Evolutionary conservation across 2,113 vertebrate species (phyloP).

Genomic region (Excalfactoria chinensis): DNA sequence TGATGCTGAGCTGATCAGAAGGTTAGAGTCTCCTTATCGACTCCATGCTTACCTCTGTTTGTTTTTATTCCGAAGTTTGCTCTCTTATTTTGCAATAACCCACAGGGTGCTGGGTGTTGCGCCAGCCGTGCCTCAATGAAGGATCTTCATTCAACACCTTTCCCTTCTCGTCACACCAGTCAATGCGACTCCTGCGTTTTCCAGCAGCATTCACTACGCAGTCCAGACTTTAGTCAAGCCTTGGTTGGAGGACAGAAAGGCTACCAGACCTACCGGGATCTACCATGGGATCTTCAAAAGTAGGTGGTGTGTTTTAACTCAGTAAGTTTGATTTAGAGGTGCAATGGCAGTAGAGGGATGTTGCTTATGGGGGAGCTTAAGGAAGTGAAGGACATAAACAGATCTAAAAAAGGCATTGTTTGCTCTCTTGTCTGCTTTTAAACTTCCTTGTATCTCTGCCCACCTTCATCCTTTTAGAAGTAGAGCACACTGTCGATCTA

Average conservation of each 20-base stretch:
- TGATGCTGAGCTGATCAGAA: slow-evolving; percentile 51
- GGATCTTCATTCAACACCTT: slow-evolving; percentile 65
- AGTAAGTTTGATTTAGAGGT: neutral
- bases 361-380: neutral
- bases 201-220: slow-evolving; percentile 41
- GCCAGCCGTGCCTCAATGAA: slow-evolving; percentile 63
- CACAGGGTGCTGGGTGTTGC: slow-evolving; percentile 60
- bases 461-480: neutral
- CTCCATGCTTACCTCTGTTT: slow-evolving; percentile 68
- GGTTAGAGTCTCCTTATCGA: slow-evolving; percentile 51
- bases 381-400: neutral
- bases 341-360: neutral
- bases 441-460: neutral
- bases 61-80: slow-evolving; percentile 59
- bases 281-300: slow-evolving; percentile 70
- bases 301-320: slow-evolving; percentile 19
- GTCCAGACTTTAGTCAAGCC: slow-evolving; percentile 54
- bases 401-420: neutral
- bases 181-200: slow-evolving; percentile 24
- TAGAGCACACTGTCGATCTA: neutral
- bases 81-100: slow-evolving; percentile 67
- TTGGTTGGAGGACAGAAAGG: slow-evolving; percentile 43
- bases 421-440: neutral
- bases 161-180: slow-evolving; percentile 49
- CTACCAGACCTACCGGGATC: slow-evolving; percentile 60